phyloP scores from a whole-genome alignment of 92 coral and sea anemone genomes.

The Galaxea fascicularis region DNA sequence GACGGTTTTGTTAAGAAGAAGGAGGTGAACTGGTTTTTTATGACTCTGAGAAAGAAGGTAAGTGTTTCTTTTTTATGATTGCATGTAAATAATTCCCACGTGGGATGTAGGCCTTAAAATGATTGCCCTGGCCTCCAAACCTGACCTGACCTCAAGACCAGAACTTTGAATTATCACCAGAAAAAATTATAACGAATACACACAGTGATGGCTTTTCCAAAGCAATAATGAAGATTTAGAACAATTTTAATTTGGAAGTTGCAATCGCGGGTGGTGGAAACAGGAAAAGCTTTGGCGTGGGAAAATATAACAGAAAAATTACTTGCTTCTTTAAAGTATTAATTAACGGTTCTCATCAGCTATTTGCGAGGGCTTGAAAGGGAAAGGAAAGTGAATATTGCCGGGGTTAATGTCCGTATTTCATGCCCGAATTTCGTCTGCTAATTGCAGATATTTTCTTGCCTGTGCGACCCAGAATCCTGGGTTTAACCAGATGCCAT shows the following conservation, averaged over 20 bases:
- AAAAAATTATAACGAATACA: neutral
- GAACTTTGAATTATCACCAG: no score
- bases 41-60: no score
- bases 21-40: neutral
- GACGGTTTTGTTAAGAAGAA: neutral
- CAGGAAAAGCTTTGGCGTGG: no score
- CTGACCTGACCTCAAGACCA: no score
- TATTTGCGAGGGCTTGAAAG: constrained; percentile 15
- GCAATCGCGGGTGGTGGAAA: neutral
- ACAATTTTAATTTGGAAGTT: neutral
- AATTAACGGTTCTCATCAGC: neutral
- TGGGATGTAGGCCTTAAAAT: no score
- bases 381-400: neutral
- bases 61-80: no score
- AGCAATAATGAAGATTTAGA: no score
- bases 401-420: neutral
- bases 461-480: neutral
- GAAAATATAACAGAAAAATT: no score
- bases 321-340: no score
- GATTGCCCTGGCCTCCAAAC: neutral
- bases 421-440: constrained; percentile 4
- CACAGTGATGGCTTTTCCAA: no score
- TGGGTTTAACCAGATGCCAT: no score
- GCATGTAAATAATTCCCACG: no score
- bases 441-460: constrained; percentile 6